Percentiles rank a stretch among this genome's conserved stretches.
These are phyloP conservation scores for Platycheirus rosarum DNA, from an alignment of 2,888 invertebrate genomes.

Conservation along the genomic window DNA sequence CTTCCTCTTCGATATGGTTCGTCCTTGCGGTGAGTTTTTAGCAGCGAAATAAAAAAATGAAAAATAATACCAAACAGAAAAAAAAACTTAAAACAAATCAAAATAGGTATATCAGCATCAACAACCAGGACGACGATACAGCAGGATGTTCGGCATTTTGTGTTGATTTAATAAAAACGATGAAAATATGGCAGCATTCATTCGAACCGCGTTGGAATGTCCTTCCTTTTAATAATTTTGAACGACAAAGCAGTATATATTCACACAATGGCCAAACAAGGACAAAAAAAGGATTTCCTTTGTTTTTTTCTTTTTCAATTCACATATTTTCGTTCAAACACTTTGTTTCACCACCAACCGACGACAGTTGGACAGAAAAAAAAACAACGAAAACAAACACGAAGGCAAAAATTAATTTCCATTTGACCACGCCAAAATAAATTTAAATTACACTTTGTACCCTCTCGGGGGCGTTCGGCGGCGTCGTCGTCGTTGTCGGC, in stretches of 20 bases:
- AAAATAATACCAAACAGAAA: constrained; percentile 10
- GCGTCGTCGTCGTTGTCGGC: constrained; percentile 12
- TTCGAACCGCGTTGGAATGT: constrained; percentile 44
- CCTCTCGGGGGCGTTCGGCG: constrained; percentile 34
- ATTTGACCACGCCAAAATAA: constrained; percentile 74
- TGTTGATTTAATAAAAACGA: constrained; percentile 39
- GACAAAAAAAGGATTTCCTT: constrained; percentile 45
- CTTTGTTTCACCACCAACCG: constrained; percentile 20
- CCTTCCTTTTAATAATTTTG: constrained; percentile 9
- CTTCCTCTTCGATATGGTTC: constrained; percentile 13
- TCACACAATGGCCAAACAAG: not conserved
- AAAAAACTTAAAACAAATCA: constrained; percentile 49
- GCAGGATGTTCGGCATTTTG: constrained; percentile 50
- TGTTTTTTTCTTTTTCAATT: constrained; percentile 29
- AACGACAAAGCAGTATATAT: not conserved
- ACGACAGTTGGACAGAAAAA: too few species aligned
- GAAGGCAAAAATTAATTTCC: constrained; percentile 63
- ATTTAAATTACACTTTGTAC: constrained; percentile 68
- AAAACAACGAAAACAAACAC: constrained; percentile 40
- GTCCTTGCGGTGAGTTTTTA: constrained; percentile 24
- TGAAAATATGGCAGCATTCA: constrained; percentile 45
- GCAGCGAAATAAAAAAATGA: constrained; percentile 9
- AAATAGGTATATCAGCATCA: constrained; percentile 57
- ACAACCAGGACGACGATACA: constrained; percentile 29
- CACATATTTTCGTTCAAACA: constrained; percentile 34